A percentile compares a stretch with the other conserved stretches of the same genome.
Conservation (phyloP, 2,113 vertebrate species). For the Cynocephalus volans region DNA sequence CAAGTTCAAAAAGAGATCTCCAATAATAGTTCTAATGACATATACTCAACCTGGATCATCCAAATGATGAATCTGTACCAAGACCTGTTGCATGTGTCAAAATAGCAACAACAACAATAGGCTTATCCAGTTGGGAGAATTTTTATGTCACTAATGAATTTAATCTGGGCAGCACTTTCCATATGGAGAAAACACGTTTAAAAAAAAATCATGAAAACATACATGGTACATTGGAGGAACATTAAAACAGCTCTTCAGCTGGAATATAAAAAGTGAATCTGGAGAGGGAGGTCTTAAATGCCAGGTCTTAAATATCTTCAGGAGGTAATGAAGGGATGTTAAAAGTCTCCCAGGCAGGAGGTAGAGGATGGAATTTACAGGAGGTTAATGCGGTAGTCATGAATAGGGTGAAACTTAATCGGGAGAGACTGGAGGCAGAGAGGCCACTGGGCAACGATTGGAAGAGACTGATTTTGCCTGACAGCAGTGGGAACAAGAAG, state of each 20-base stretch:
- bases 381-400: not conserved
- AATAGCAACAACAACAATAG: not conserved
- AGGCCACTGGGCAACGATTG: not conserved
- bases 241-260: not conserved
- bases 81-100: not conserved
- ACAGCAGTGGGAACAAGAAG: not conserved
- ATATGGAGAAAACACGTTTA: not conserved
- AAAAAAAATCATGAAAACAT: not conserved
- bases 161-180: not conserved
- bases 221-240: not conserved
- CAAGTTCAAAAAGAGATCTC: not conserved
- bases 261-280: not conserved
- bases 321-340: not conserved
- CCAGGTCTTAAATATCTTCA: not conserved
- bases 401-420: not conserved
- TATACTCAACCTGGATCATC: not conserved
- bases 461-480: not conserved
- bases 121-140: not conserved
- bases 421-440: not conserved
- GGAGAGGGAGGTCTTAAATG: not conserved
- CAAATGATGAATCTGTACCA: not conserved
- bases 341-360: not conserved
- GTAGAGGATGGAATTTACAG: not conserved
- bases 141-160: not conserved
- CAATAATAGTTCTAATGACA: not conserved